Conservation (phyloP, 2,888 invertebrate species). For the Caenorhabditis drosophilae region DNA sequence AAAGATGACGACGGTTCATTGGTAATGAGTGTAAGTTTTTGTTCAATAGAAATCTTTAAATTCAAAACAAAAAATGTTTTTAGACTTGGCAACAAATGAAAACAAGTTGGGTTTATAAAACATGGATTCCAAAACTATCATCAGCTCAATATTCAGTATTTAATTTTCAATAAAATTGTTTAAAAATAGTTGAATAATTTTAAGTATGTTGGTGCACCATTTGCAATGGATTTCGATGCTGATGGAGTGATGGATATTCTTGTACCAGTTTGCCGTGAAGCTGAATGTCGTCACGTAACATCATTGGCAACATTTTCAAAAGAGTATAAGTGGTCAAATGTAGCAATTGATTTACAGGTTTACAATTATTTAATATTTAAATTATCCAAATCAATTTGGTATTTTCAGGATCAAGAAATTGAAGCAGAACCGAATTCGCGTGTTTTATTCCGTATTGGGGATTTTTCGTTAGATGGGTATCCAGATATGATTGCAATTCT, state of each 20-base stretch:
- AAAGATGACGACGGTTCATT: constrained; percentile 28
- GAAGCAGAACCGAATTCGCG: constrained; percentile 25
- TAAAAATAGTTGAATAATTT: neutral
- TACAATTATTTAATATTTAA: neutral
- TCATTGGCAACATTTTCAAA: constrained; percentile 21
- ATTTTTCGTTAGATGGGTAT: constrained; percentile 63
- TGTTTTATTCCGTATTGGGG: constrained; percentile 64
- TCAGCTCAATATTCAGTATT: constrained; percentile 14
- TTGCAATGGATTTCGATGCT: constrained; percentile 60
- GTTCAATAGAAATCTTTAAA: too few relatives aligned
- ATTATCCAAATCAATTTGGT: neutral
- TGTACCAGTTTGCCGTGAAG: constrained; percentile 59
- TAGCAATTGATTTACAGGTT: constrained; percentile 52
- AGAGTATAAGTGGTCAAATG: constrained; percentile 30
- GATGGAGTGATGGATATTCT: constrained; percentile 58
- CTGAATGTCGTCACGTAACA: constrained; percentile 33
- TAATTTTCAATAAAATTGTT: neutral
- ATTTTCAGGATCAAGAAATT: constrained; percentile 17
- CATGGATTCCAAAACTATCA: constrained; percentile 26
- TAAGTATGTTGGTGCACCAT: constrained; percentile 45
- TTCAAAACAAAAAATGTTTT: too few relatives aligned
- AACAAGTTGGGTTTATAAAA: constrained; percentile 16
- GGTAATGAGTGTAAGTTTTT: constrained; percentile 18
- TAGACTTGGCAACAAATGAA: constrained; percentile 28
- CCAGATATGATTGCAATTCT: constrained; percentile 59